These are phyloP conservation scores for Dipodomys merriami DNA, from an alignment of 2,113 vertebrate genomes.

Conservation along the genomic window DNA sequence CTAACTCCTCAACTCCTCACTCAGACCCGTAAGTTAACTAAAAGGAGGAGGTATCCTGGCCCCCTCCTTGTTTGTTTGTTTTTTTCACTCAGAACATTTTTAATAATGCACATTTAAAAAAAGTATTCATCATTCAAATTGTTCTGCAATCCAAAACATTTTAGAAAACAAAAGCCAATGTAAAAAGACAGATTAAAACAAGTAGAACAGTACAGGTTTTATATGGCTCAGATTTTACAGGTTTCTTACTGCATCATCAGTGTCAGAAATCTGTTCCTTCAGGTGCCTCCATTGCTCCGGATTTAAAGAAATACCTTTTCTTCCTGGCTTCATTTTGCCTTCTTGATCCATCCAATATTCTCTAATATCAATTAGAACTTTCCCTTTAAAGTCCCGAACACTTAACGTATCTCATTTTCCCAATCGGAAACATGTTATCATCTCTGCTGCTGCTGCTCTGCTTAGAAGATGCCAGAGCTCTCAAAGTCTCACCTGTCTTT, in stretches of 20 bases:
- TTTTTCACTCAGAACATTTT: constrained; percentile 87
- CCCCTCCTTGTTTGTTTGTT: too few species aligned
- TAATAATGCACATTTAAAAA: constrained; percentile 87
- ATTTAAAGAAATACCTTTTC: constrained; percentile 99
- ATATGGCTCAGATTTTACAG: constrained; percentile 81
- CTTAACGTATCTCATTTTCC: constrained; percentile 98
- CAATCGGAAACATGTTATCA: constrained; percentile 88
- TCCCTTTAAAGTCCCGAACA: constrained; percentile 97
- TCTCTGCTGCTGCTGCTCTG: too few species aligned
- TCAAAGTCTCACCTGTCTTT: too few species aligned
- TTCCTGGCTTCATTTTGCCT: constrained; percentile 98
- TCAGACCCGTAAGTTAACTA: too few species aligned
- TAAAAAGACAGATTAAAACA: constrained; percentile 86
- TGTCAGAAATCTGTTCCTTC: too few species aligned
- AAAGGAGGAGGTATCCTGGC: too few species aligned
- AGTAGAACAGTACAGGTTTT: constrained; percentile 77
- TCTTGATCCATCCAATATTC: constrained; percentile 84
- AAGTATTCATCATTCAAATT: constrained; percentile 88
- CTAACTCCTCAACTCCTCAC: too few species aligned
- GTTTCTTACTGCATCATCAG: too few species aligned
- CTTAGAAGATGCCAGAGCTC: too few species aligned
- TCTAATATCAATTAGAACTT: constrained; percentile 94
- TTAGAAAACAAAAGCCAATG: constrained; percentile 90
- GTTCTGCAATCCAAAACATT: constrained; percentile 89
- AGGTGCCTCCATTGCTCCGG: constrained; percentile 94